A percentile compares a stretch with the other conserved stretches of the same genome.
These are phyloP conservation scores for Baccha elongata DNA, from an alignment of 2,888 invertebrate species.

Conservation along the genomic window DNA sequence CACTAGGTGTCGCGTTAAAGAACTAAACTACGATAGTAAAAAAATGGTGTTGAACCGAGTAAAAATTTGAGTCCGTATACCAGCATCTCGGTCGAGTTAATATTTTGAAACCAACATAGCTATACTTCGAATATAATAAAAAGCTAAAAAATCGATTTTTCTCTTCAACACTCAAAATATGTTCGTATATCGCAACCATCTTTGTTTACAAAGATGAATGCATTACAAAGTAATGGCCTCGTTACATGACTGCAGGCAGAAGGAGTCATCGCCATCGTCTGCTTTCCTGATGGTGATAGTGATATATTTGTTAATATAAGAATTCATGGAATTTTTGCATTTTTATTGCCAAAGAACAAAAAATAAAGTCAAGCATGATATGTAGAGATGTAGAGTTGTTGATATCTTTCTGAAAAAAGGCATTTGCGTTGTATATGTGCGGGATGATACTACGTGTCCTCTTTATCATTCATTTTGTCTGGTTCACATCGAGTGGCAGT, in stretches of 20 bases:
- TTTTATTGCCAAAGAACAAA: conserved; percentile 35
- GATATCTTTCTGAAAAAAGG: too few relatives aligned
- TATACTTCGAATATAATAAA: background rate
- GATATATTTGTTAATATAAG: conserved; percentile 62
- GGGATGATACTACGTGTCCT: conserved; percentile 54
- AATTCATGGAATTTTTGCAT: conserved; percentile 56
- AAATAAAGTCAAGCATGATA: background rate
- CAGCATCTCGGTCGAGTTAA: too few relatives aligned
- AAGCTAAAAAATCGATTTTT: conserved; percentile 4
- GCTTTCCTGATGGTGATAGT: conserved; percentile 28
- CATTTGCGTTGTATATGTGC: too few relatives aligned
- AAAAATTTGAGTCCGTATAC: too few relatives aligned
- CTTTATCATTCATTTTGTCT: conserved; percentile 33
- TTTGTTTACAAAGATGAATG: conserved; percentile 41
- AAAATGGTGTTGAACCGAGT: too few relatives aligned
- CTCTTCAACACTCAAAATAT: conserved; percentile 8
- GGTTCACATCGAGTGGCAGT: conserved; percentile 5
- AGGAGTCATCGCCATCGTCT: conserved; percentile 22
- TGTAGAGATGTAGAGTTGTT: too few relatives aligned
- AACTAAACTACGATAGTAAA: too few relatives aligned
- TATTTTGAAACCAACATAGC: too few relatives aligned
- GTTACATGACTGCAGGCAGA: conserved; percentile 28
- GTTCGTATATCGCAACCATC: conserved; percentile 2
- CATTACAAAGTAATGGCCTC: conserved; percentile 26
- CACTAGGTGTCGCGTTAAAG: too few relatives aligned